Evolutionary conservation across 2,888 invertebrate species (phyloP).

Genomic region (Andrena trimmerana): DNA sequence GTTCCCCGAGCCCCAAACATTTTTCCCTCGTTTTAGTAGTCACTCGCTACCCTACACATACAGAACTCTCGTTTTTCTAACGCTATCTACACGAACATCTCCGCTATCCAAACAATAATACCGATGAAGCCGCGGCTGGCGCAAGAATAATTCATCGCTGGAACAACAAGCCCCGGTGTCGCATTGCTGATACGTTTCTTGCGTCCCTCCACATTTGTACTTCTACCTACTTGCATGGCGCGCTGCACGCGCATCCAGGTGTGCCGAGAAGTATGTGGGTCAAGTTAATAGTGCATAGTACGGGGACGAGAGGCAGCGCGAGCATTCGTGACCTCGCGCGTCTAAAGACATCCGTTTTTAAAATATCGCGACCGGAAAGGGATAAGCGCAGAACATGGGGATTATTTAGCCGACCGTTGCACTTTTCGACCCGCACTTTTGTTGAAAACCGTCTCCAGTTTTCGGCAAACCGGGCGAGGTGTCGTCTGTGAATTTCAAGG

Average conservation of each 20-base stretch:
- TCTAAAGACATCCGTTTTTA: constrained; percentile 34
- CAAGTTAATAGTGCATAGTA: constrained; percentile 67
- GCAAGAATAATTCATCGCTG: constrained; percentile 54
- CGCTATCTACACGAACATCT: not conserved
- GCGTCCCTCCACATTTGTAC: constrained; percentile 1
- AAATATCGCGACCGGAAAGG: constrained; percentile 40
- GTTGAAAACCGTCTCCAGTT: not conserved
- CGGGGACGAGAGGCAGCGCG: not conserved
- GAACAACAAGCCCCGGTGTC: constrained; percentile 22
- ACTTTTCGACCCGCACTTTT: not conserved
- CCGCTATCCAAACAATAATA: constrained; percentile 35
- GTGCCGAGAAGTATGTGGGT: constrained; percentile 64
- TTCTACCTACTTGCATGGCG: constrained; percentile 17
- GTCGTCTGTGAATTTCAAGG: not conserved
- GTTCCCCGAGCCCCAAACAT: too few species aligned
- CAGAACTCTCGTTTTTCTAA: too few species aligned
- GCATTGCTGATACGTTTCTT: constrained; percentile 50
- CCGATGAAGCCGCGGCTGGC: constrained; percentile 30
- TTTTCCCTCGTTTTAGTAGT: too few species aligned
- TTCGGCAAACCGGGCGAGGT: not conserved
- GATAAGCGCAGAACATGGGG: not conserved
- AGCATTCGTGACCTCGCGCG: constrained; percentile 4
- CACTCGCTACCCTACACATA: too few species aligned
- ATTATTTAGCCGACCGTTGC: not conserved
- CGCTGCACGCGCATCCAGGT: constrained; percentile 52